Conservation (phyloP, 1,140 invertebrate genomes). For the Aphaenogaster floridana region DNA sequence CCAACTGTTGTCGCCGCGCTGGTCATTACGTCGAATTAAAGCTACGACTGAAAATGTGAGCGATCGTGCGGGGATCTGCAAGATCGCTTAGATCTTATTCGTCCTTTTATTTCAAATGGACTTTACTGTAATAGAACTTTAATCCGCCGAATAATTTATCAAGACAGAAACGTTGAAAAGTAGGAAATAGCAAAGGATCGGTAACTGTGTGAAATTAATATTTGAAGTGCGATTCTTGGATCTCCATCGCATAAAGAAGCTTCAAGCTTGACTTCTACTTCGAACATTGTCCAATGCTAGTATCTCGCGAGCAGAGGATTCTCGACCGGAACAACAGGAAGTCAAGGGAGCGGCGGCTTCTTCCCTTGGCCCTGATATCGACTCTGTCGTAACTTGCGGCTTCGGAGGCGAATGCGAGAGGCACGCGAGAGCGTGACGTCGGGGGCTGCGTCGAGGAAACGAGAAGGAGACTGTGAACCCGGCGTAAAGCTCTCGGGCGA, state of each 20-base stretch:
- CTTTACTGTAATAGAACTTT: background rate
- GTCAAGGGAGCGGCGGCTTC: slow-evolving; percentile 59
- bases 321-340: slow-evolving; percentile 66
- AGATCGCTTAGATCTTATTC: background rate
- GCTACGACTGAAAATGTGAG: slow-evolving; percentile 31
- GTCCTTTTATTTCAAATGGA: background rate
- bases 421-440: slow-evolving; percentile 74
- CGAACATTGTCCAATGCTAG: background rate
- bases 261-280: background rate
- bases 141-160: background rate
- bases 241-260: background rate
- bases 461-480: slow-evolving; percentile 80
- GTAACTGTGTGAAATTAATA: background rate
- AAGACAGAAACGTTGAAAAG: background rate
- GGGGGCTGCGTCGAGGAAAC: slow-evolving; percentile 71
- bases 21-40: slow-evolving; percentile 82
- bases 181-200: background rate
- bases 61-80: slow-evolving; percentile 19
- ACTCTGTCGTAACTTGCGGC: slow-evolving; percentile 72
- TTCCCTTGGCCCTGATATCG: slow-evolving; percentile 67
- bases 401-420: slow-evolving; percentile 64
- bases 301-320: slow-evolving; percentile 15
- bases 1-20: slow-evolving; percentile 83
- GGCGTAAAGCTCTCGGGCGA: slow-evolving; percentile 83
- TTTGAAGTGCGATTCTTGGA: background rate